Base-by-base conservation (phyloP, 2,888 invertebrate genomes). In the Cantharis lateralis region DNA sequence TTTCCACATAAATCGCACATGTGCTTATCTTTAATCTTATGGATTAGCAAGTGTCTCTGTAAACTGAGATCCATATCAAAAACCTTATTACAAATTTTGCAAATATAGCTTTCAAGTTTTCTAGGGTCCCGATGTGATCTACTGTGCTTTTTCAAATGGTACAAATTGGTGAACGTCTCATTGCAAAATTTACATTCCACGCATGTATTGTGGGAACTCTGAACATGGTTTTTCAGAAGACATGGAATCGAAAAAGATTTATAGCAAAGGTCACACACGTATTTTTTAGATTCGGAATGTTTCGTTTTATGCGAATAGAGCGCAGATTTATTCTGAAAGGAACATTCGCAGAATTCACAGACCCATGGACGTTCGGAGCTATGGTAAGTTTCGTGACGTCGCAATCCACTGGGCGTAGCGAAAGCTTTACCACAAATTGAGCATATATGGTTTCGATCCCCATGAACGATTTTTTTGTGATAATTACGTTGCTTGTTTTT, bases 391-490 rank as follows among this genome's bases (percentile, higher is more conserved):
- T 69, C 72, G 48, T 79, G 78, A 13, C 75, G 63, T 20, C 32
- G 70, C 69, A 76, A 76, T 48, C 62, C 70, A 61, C 68, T 48
- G 26, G 83, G 83, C 75, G 86, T 86, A 7, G 86, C 85, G 72
- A 87, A 88, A 10, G 82, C 76, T 78, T 85, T 86, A 1, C 81
- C 82, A 76, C 88, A 88, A 16, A 83, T 71, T 3, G 75, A 74
- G 75, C 87, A 88, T 62, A 81, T 80, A 75, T 86, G 87, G 1
- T 87, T 87, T 71, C 84, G 81, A 18, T 88, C 87, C 15, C 88
- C 87, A 0, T 88, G 88, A 75, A 88, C 88, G 0, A 86, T 86
- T 13, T 87, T 82, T 72, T 86, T 81, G 77, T 89, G 89, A 16
- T 85, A 78, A 13, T 81, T 81, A n/a, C 86, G 81, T 72, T 84